Evolutionary conservation across 2,797 vertebrate species (phyloP).

Genomic region (Brachymystax lenok): DNA sequence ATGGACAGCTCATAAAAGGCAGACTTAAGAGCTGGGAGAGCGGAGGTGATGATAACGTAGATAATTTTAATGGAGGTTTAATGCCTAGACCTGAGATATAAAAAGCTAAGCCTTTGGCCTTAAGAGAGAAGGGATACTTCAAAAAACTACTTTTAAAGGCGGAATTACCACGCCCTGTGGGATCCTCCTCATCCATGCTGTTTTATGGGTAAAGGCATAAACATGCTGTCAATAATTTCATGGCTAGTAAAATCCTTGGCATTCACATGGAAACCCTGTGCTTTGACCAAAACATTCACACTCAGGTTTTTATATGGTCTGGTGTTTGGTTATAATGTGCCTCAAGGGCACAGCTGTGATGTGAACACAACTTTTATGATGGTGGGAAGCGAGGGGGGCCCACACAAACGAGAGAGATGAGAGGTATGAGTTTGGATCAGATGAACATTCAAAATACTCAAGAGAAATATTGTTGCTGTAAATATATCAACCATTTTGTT

Average conservation of each 20-base stretch:
- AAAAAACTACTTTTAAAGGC: not conserved
- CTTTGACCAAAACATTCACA: constrained; percentile 2
- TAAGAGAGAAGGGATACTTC: constrained; percentile 62
- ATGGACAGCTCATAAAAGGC: constrained; percentile 64
- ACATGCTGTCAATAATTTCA: constrained; percentile 75
- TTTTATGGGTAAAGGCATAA: constrained; percentile 74
- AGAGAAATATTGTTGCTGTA: not conserved
- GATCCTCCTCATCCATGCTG: constrained; percentile 71
- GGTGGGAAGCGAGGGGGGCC: not conserved
- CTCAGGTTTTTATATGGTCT: not conserved
- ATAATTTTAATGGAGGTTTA: constrained; percentile 85
- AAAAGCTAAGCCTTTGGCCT: constrained; percentile 75
- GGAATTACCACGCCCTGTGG: constrained; percentile 70
- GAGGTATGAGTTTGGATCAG: not conserved
- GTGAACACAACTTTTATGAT: not conserved
- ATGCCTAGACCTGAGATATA: constrained; percentile 81
- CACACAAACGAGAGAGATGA: not conserved
- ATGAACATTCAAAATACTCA: not conserved
- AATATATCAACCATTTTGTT: no score
- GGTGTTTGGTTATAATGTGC: not conserved
- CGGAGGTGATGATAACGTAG: constrained; percentile 79
- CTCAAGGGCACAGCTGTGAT: not conserved
- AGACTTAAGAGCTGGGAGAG: constrained; percentile 75
- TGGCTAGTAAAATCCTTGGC: constrained; percentile 72
- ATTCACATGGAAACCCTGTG: constrained; percentile 66